phyloP scores from a whole-genome alignment of 1,140 invertebrate genomes.

The Subanguina moxae region DNA sequence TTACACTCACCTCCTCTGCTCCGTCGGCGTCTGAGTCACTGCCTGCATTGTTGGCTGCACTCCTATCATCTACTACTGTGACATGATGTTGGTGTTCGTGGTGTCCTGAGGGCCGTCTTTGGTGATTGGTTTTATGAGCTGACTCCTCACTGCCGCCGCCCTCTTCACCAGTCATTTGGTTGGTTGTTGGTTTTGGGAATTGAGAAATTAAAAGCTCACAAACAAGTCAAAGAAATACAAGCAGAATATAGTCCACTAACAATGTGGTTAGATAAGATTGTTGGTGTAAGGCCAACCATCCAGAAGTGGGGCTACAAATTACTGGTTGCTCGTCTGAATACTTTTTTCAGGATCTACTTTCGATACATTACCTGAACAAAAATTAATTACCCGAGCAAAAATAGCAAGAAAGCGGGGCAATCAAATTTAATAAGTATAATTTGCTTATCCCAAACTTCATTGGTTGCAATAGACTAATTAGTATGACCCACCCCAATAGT shows the following conservation, averaged over 20 bases:
- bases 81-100: conserved; percentile 4
- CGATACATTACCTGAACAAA: too few relatives aligned
- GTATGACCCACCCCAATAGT: too few relatives aligned
- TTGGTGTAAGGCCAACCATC: too few relatives aligned
- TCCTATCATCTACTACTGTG: conserved; percentile 24
- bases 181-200: neutral
- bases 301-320: too few relatives aligned
- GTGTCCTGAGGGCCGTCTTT: neutral
- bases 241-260: neutral
- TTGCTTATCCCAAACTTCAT: too few relatives aligned
- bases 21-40: conserved; percentile 51
- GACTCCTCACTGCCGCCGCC: neutral
- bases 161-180: conserved; percentile 1
- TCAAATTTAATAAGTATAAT: too few relatives aligned
- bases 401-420: too few relatives aligned
- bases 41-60: conserved; percentile 34
- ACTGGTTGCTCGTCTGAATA: too few relatives aligned
- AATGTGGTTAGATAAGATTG: neutral
- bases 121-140: neutral
- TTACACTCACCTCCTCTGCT: conserved; percentile 42
- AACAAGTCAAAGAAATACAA: neutral
- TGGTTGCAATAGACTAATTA: too few relatives aligned
- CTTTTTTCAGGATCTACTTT: too few relatives aligned
- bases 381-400: too few relatives aligned
- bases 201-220: too few relatives aligned